These are phyloP conservation scores for Palythoa caribaeorum DNA, from an alignment of 92 coral and sea anemone species.

Conservation along the genomic window DNA sequence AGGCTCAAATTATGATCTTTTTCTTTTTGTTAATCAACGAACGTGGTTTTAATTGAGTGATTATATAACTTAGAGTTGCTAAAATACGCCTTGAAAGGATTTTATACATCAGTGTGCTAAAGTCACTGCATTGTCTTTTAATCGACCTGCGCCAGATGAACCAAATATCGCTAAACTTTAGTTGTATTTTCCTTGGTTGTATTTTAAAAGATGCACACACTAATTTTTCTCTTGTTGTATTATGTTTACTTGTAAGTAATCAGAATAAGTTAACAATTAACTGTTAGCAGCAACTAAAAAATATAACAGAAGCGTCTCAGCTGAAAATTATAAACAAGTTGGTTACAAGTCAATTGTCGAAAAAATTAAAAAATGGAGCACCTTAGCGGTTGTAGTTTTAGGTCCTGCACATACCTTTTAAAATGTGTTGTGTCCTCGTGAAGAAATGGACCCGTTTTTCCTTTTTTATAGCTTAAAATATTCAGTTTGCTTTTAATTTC, in stretches of 20 bases:
- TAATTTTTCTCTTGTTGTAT: not conserved
- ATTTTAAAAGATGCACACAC: not conserved
- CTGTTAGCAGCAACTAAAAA: not conserved
- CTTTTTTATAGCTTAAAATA: too few relatives aligned
- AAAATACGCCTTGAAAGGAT: too few relatives aligned
- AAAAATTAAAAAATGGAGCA: too few relatives aligned
- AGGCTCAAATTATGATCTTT: not conserved
- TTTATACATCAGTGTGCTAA: too few relatives aligned
- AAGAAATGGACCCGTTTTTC: too few relatives aligned
- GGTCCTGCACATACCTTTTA: too few relatives aligned
- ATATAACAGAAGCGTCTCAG: not conserved
- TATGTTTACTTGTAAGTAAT: not conserved
- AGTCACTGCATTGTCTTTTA: not conserved
- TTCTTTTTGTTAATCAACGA: not conserved
- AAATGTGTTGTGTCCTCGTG: too few relatives aligned
- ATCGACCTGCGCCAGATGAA: not conserved
- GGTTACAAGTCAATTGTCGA: too few relatives aligned
- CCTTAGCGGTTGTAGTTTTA: too few relatives aligned
- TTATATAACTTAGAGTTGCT: too few relatives aligned
- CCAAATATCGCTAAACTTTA: not conserved
- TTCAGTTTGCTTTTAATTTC: too few relatives aligned
- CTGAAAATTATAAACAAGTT: too few relatives aligned
- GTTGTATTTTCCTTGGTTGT: not conserved
- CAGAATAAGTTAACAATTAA: not conserved
- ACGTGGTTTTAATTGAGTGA: not conserved